phyloP scores from a whole-genome alignment of 2,888 invertebrate genomes.

The Lithophane ornitopus region DNA sequence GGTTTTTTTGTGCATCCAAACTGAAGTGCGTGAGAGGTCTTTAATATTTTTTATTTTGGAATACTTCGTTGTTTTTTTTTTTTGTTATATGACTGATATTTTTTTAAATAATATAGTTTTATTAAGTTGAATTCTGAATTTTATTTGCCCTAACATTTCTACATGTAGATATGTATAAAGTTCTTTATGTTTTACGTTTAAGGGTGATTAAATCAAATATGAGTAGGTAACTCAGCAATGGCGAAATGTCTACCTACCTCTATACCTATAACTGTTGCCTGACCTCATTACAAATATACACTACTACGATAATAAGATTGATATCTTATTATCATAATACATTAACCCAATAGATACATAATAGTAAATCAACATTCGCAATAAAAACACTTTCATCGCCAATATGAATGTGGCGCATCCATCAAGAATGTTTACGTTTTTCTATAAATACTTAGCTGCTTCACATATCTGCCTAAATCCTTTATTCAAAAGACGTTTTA shows the following conservation, averaged over 20 bases:
- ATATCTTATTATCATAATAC: too few relatives aligned
- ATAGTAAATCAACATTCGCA: background rate
- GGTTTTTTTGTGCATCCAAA: background rate
- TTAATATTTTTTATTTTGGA: background rate
- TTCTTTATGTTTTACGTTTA: background rate
- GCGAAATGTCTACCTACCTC: too few relatives aligned
- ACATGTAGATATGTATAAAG: background rate
- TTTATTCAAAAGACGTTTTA: background rate
- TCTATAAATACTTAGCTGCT: constrained; percentile 36
- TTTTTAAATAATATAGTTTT: background rate
- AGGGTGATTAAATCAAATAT: background rate
- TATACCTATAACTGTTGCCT: background rate
- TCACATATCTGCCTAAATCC: constrained; percentile 7
- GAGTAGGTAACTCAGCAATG: too few relatives aligned
- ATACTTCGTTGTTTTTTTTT: background rate
- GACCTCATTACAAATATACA: background rate
- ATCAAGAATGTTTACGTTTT: constrained; percentile 38
- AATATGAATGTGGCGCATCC: constrained; percentile 17
- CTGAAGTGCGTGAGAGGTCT: background rate
- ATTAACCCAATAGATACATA: background rate
- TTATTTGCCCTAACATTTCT: background rate
- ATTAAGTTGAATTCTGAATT: background rate
- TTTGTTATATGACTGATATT: background rate
- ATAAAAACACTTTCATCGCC: constrained; percentile 5
- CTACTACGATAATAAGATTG: too few relatives aligned